Evolutionary conservation across 2,113 vertebrate genomes (phyloP), one percentile per base, ranked within the genome.

Genomic region (Platichthys stellatus): DNA sequence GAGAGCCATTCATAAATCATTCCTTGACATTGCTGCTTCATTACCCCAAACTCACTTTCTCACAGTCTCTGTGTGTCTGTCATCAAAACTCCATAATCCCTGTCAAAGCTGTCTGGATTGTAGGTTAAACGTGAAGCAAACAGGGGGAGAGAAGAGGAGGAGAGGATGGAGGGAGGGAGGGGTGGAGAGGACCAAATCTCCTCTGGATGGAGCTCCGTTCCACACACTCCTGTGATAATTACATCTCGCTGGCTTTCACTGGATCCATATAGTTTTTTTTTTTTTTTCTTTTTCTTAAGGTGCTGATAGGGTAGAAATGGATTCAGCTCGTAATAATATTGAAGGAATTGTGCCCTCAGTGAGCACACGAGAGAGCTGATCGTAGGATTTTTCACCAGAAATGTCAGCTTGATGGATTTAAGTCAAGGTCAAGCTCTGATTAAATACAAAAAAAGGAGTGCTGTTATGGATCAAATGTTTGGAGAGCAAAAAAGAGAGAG

Each of bases 361-460:
- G 51, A 76, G 70, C 74, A 76, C 73, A 78, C 54, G 61, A 62
- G 71, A 56, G 58, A 89, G 80, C 26, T 74, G 84, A 82, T 86
- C 70, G 72, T 69, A 72, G 54, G 62, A 71, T 83, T 84, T 86
- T 67, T 70, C 64, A 70, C 63, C 78, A 78, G 57, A 88, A 86
- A 89, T 86, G 92, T 93, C 84, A 90, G 67, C 69, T 64, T 93
- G 91, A 93, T 93, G 91, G 91, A 93, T 93, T 94, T 83, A 88
- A 91, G 89, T 91, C 91, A 92, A 93, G 92, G 91, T 94, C 89
- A 92, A 92, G 90, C 78, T 77, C 81, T 81, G 84, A 88, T 90
- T 89, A 93, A 90, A 63, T 92, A 31, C 87, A 63, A 63, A 85
- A 85, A 89, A 86, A 74, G 3, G 80, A 86, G 75, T 47, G 56